Base-by-base conservation (phyloP, 1,140 invertebrate genomes). In the Platyura marginata region DNA sequence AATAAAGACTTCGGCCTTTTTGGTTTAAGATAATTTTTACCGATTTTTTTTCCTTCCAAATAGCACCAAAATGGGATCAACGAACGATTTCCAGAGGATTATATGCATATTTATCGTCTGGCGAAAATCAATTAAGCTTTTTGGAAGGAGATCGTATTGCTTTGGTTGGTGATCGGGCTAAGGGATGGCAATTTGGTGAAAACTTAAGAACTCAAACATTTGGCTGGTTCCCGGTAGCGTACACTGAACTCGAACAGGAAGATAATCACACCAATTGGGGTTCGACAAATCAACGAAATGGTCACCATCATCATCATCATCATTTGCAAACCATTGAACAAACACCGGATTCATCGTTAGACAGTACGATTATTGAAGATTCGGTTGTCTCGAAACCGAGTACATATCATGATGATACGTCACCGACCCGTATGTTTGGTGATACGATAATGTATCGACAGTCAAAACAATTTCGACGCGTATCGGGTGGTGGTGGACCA, bases 171-270 rank as follows among this genome's bases (percentile, higher is more conserved):
- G 86, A 90, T 50, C 71, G 86, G 46, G 89, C 85, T 53, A 90
- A 91, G 58, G 89, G 90, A 35, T 95, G 89, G 89, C 89, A 94
- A 59, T 94, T 90, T 56, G 89, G 89, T 19, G 87, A 93, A 58
- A 93, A 94, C 62, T 61, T 88, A 45, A 69, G 87, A 13, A 91
- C 83, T 19, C 83, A 89, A 56, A 74, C 82, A 51, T 81, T 85
- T 45, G 90, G 90, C 13, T 94, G 90, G 90, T 93, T 94, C 62
- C 90, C 89, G 1, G 64, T 92, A 25, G 88, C 90, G 9, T 95
- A 93, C 53, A 92, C 88, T 22, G 88, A 92, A 63, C 64, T 58
- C 16, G 23, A 47, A 42, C 3, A 33, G 44, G 18, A 48, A 52
- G 25, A 13, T 48, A 21, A 42, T 43, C 40, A 40, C 44, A n/a